These are phyloP conservation scores for Chelonus formosanus DNA, from an alignment of 2,888 invertebrate genomes.

Conservation along the genomic window DNA sequence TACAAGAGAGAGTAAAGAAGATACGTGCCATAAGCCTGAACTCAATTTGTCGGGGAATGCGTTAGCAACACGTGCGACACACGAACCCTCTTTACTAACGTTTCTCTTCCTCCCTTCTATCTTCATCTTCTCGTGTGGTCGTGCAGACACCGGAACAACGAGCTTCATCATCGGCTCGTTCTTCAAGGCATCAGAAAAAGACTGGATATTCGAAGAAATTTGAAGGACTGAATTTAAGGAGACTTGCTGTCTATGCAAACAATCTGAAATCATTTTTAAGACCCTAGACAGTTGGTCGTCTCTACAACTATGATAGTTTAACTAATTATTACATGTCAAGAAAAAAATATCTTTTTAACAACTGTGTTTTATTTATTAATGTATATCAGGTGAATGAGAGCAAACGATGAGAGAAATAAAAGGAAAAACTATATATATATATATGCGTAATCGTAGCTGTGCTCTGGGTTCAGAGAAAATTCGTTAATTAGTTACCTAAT, in stretches of 20 bases:
- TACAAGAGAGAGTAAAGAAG: conserved; percentile 35
- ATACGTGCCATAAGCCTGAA: conserved; percentile 57
- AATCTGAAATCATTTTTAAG: background rate
- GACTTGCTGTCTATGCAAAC: conserved; percentile 30
- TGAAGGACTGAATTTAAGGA: conserved; percentile 22
- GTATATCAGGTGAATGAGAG: background rate
- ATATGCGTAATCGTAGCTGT: background rate
- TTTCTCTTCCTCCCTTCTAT: conserved; percentile 12
- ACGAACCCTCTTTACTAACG: conserved; percentile 36
- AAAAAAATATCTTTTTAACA: too few relatives aligned
- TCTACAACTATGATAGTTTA: background rate
- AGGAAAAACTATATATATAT: conserved; percentile 1
- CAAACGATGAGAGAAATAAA: background rate
- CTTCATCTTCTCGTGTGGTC: conserved; percentile 30
- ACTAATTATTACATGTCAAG: background rate
- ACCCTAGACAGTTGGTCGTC: conserved; percentile 32
- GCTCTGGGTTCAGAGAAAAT: conserved; percentile 32
- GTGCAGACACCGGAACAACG: conserved; percentile 28
- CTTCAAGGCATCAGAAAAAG: conserved; percentile 22
- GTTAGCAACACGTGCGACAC: conserved; percentile 59
- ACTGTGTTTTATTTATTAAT: too few relatives aligned
- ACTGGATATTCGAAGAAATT: conserved; percentile 30
- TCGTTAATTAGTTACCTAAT: conserved; percentile 44
- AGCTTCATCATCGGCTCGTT: conserved; percentile 27
- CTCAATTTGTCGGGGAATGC: conserved; percentile 65